Percentiles rank a stretch among this genome's conserved stretches.
phyloP scores from a whole-genome alignment of 2,888 invertebrate species.

The Agriopis aurantiaria region DNA sequence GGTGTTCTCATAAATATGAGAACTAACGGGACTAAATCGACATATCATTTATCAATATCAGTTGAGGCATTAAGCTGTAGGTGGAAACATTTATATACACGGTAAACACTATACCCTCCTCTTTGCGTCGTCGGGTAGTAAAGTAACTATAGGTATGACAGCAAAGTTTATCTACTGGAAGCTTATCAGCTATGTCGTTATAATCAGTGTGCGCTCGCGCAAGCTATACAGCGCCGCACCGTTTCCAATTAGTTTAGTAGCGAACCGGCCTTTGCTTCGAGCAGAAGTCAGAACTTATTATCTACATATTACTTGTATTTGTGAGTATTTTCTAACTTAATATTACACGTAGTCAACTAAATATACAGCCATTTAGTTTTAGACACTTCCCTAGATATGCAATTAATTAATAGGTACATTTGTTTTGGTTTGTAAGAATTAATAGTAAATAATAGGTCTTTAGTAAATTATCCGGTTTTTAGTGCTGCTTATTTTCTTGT shows the following conservation, averaged over 20 bases:
- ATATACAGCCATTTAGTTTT: no score
- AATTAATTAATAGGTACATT: no score
- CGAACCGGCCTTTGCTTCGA: conserved; percentile 18
- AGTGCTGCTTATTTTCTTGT: not conserved
- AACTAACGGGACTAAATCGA: no score
- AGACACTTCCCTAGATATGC: no score
- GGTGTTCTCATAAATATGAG: no score
- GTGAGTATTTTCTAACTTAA: conserved; percentile 8
- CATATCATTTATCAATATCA: no score
- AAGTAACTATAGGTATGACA: no score
- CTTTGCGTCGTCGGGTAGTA: not conserved
- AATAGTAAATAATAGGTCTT: not conserved
- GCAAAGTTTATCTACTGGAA: conserved; percentile 23
- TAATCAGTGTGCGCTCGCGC: conserved; percentile 18
- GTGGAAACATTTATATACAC: no score
- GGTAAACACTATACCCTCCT: not conserved
- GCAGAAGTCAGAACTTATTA: conserved; percentile 2
- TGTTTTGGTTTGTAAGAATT: no score
- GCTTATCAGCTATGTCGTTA: conserved; percentile 25
- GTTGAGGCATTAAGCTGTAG: no score
- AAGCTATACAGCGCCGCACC: not conserved
- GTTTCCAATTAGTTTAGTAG: conserved; percentile 17
- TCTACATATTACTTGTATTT: conserved; percentile 11
- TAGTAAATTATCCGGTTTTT: not conserved
- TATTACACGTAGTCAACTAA: no score